Evolutionary conservation across 2,113 vertebrate species (phyloP).

Genomic region (Mystacornis crossleyi): DNA sequence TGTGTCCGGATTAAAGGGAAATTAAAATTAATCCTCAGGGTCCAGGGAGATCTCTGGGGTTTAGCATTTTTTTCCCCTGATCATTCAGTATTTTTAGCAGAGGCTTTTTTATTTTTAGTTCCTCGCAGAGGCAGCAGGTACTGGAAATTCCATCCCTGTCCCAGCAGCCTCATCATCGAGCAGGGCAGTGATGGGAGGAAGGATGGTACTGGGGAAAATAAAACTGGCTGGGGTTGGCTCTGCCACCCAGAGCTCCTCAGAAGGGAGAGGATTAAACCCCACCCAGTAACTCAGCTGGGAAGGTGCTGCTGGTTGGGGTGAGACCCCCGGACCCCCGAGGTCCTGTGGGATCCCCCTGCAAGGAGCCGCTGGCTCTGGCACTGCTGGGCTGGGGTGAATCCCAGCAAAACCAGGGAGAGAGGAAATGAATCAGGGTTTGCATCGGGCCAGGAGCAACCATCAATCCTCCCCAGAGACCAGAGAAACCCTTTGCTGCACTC

Average conservation of each 20-base stretch:
- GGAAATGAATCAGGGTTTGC: background rate
- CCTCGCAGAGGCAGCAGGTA: background rate
- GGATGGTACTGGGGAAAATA: background rate
- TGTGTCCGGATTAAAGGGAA: background rate
- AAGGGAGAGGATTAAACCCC: background rate
- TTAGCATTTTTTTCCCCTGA: background rate
- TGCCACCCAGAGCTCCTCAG: background rate
- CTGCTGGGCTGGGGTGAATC: background rate
- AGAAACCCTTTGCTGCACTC: background rate
- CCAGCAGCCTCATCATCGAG: background rate
- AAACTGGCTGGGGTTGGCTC: background rate
- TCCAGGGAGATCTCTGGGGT: background rate
- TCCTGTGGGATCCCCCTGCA: background rate
- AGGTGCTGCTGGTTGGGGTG: background rate
- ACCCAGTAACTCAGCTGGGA: rapidly evolving
- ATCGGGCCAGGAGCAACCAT: background rate
- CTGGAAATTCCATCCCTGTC: background rate
- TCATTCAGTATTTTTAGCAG: slow-evolving; percentile 31
- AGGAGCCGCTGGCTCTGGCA: background rate
- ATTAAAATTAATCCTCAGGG: background rate
- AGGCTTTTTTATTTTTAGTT: slow-evolving; percentile 2
- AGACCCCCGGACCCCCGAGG: background rate
- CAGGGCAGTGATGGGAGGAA: background rate
- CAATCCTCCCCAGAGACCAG: rapidly evolving
- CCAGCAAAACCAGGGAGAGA: background rate